These are phyloP conservation scores for Prionailurus viverrinus DNA, from an alignment of 2,113 vertebrate genomes.

Conservation along the genomic window DNA sequence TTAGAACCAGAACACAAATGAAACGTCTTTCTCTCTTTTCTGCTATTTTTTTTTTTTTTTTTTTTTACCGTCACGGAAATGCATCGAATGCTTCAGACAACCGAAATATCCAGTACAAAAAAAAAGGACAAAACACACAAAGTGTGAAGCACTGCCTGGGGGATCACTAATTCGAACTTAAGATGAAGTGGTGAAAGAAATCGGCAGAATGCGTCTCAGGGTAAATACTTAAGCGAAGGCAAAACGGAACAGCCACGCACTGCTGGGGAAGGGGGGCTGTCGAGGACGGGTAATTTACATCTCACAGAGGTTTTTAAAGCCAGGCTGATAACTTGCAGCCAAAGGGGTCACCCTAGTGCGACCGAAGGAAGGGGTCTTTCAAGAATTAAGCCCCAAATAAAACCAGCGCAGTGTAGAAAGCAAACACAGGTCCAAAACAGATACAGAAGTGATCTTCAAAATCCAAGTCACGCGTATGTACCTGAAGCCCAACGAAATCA, in stretches of 20 bases:
- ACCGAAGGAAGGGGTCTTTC: neutral
- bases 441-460: conserved; percentile 24
- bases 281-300: neutral
- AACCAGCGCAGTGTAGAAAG: neutral
- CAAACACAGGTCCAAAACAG: neutral
- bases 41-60: neutral
- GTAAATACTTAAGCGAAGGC: neutral
- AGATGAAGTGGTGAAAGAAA: neutral
- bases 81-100: conserved; percentile 7
- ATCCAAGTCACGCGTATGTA: neutral
- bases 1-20: neutral
- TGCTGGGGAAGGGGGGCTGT: neutral
- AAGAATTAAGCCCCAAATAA: conserved; percentile 46
- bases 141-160: neutral
- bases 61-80: neutral
- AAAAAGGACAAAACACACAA: neutral
- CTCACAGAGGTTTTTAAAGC: neutral
- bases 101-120: neutral
- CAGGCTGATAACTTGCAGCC: neutral
- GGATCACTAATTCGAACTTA: neutral
- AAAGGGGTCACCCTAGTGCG: neutral
- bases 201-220: neutral
- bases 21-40: neutral
- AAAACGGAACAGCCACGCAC: neutral
- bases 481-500: neutral